Percentiles rank a stretch among this genome's conserved stretches.
phyloP scores from a whole-genome alignment of 2,888 invertebrate genomes.

The Andricus quercusramuli region DNA sequence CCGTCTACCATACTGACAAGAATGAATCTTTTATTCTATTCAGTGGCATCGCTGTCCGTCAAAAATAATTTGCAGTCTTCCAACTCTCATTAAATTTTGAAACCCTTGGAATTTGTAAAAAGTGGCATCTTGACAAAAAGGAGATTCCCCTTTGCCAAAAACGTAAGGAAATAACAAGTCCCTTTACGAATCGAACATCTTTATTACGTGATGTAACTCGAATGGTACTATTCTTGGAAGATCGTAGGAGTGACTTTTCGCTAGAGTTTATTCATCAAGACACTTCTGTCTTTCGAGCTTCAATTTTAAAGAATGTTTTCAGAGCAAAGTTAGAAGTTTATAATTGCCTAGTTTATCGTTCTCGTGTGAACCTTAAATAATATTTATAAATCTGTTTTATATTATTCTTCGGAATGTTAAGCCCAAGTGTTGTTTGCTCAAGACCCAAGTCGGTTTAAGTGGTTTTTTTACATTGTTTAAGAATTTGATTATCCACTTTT shows the following conservation, averaged over 20 bases:
- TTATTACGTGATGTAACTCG: slow-evolving; percentile 54
- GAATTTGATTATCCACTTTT: neutral
- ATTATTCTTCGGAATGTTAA: neutral
- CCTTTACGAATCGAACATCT: slow-evolving; percentile 50
- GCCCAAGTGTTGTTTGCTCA: neutral
- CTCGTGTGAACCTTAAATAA: neutral
- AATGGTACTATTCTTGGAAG: slow-evolving; percentile 27
- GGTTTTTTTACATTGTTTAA: neutral
- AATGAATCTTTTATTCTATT: too few species aligned
- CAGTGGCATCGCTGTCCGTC: neutral
- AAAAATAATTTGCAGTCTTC: neutral
- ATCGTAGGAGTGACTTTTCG: slow-evolving; percentile 20
- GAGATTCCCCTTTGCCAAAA: neutral
- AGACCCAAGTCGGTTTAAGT: neutral
- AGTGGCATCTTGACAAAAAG: neutral
- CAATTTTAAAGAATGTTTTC: neutral
- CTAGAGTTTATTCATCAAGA: neutral
- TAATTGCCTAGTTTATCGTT: neutral
- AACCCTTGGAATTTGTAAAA: neutral
- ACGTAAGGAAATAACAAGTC: neutral
- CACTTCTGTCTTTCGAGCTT: neutral
- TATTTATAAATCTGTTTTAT: neutral
- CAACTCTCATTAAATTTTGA: neutral
- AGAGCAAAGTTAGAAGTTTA: slow-evolving; percentile 4
- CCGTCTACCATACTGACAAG: too few species aligned